These are phyloP conservation scores for Acheta domesticus DNA, from an alignment of 2,888 invertebrate genomes.

Conservation along the genomic window DNA sequence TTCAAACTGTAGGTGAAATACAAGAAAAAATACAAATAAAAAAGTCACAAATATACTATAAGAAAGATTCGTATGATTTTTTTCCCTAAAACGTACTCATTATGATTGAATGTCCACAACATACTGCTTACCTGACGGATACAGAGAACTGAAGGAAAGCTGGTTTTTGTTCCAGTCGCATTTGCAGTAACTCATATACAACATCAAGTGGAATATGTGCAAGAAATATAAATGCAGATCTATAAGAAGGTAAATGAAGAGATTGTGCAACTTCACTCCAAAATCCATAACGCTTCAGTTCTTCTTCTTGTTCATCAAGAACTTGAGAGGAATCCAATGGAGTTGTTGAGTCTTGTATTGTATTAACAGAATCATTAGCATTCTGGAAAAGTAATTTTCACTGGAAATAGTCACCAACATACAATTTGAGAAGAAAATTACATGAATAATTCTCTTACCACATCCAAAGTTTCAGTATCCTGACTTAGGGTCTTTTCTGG, in stretches of 20 bases:
- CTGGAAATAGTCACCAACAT: neutral
- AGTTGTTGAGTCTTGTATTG: neutral
- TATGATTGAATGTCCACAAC: too few species aligned
- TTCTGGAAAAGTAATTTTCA: neutral
- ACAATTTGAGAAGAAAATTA: too few species aligned
- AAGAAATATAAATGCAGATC: slow-evolving; percentile 78
- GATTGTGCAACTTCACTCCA: slow-evolving; percentile 72
- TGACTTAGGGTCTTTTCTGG: neutral
- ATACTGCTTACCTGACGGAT: slow-evolving; percentile 65
- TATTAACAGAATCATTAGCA: neutral
- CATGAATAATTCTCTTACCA: neutral
- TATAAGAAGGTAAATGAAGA: slow-evolving; percentile 82
- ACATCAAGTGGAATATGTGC: slow-evolving; percentile 83
- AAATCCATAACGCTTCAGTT: slow-evolving; percentile 64
- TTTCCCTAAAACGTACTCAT: too few species aligned
- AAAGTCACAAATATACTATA: too few species aligned
- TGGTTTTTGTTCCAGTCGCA: slow-evolving; percentile 79
- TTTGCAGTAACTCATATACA: slow-evolving; percentile 84
- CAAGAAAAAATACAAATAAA: too few species aligned
- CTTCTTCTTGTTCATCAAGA: slow-evolving; percentile 49
- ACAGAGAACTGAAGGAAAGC: slow-evolving; percentile 78
- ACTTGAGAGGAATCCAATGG: neutral
- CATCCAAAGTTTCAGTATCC: neutral
- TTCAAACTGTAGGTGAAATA: too few species aligned
- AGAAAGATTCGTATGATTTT: too few species aligned